A percentile compares a stretch with the other conserved stretches of the same genome.
phyloP scores from a whole-genome alignment of 2,888 invertebrate species.

The Ormyrus pomaceus region DNA sequence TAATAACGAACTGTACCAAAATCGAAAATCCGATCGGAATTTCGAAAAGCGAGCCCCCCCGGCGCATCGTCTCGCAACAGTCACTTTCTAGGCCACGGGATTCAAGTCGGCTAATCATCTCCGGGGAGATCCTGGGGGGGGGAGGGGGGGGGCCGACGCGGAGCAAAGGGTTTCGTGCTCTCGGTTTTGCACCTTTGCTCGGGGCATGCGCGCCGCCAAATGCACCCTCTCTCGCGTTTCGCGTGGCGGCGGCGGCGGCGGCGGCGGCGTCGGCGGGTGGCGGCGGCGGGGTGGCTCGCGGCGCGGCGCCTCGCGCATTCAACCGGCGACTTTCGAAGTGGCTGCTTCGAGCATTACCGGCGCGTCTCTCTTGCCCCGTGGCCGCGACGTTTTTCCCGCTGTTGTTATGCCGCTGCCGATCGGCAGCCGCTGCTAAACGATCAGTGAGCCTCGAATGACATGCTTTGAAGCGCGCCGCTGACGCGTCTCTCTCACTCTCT shows the following conservation, averaged over 20 bases:
- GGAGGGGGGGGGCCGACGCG: background rate
- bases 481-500: no score
- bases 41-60: no score
- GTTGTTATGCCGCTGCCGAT: background rate
- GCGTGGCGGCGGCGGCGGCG: slow-evolving; percentile 7
- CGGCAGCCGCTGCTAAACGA: background rate
- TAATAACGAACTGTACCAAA: no score
- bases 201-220: slow-evolving; percentile 60
- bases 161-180: background rate
- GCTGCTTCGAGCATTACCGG: slow-evolving; percentile 49
- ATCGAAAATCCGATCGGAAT: no score
- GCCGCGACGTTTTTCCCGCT: background rate
- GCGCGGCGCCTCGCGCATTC: slow-evolving; percentile 66
- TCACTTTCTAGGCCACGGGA: no score
- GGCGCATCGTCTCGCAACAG: no score
- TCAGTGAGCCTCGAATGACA: no score
- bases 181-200: slow-evolving; percentile 51
- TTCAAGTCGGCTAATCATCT: no score
- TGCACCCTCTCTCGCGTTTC: background rate
- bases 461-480: background rate
- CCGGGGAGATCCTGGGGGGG: background rate
- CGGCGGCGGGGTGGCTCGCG: slow-evolving; percentile 9
- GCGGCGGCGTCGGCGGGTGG: background rate
- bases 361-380: slow-evolving; percentile 1
- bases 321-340: slow-evolving; percentile 69